Evolutionary conservation across 2,113 vertebrate genomes (phyloP), one percentile per base, ranked within the genome.

Genomic region (Grammomys dolichurus): DNA sequence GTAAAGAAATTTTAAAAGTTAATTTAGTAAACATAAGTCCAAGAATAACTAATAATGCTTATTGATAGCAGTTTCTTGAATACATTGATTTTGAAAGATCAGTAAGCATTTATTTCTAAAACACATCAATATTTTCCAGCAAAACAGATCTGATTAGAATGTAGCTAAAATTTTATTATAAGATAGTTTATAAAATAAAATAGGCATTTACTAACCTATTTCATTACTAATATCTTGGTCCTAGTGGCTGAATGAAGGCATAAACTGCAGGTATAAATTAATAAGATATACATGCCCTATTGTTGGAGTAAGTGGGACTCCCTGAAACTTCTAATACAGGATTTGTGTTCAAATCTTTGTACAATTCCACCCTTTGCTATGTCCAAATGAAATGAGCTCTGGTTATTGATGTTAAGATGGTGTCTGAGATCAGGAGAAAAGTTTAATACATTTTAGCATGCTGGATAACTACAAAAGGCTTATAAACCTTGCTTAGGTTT

Each of bases 1-100:
- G 97, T 97, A 96, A 84, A 97, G 87, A 97, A 97, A 98, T 65
- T 48, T 85, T 84, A 90, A 97, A 97, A 91, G 63, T 95, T 98
- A 98, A 97, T 97, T 90, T 90, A 96, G 54, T 94, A 91, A 97
- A 63, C 87, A 95, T 72, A 98, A 97, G 97, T 87, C 77, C 40
- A 81, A 75, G 86, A 67, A 65, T 88, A 97, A 65, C 7, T 77
- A 92, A 75, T 51, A 81, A 40, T 72, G 48, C 36, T 95, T 96
- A 89, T 89, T 94, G 95, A 95, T 70, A 69, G 58, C 36, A 89
- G 93, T 98, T 95, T 93, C 88, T 91, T 93, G 12, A 81, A 94
- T 97, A 95, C 90, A 97, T 93, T 89, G 90, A 72, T 12, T 97
- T 69, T 5, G 17, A 89, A 93, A 36, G 86, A 58, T 58, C 46